Conservation (phyloP, 2,113 vertebrate genomes). For the Gasterosteus aculeatus region DNA sequence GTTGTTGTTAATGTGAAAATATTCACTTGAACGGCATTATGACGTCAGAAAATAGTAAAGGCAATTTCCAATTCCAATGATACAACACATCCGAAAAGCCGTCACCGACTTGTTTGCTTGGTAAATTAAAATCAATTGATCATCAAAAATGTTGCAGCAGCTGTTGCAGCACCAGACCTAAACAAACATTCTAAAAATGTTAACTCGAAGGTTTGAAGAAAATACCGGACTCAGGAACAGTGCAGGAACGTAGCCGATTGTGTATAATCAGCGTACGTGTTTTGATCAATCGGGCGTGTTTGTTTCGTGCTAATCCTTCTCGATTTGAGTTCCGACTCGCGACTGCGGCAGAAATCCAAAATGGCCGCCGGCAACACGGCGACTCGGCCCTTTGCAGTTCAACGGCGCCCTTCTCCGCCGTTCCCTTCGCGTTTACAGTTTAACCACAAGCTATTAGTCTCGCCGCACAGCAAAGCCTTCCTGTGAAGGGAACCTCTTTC, state of each 20-base stretch:
- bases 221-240: background rate
- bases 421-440: slow-evolving; percentile 23
- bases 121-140: background rate
- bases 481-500: slow-evolving; percentile 9
- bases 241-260: background rate
- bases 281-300: background rate
- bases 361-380: background rate
- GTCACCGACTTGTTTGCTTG: background rate
- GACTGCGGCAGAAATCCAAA: slow-evolving; percentile 20
- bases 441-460: background rate
- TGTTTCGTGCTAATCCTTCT: background rate
- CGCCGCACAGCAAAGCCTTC: background rate
- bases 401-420: slow-evolving; percentile 7
- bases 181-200: background rate
- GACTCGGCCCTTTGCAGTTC: slow-evolving; percentile 33
- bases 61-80: background rate
- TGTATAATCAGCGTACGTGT: background rate
- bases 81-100: background rate
- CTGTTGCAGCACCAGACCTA: background rate
- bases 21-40: background rate
- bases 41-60: slow-evolving; percentile 4
- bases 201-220: background rate
- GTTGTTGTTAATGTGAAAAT: background rate
- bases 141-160: background rate
- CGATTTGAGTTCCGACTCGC: background rate